These are phyloP conservation scores for Neostethus bicornis DNA, from an alignment of 2,797 vertebrate genomes.

Conservation along the genomic window DNA sequence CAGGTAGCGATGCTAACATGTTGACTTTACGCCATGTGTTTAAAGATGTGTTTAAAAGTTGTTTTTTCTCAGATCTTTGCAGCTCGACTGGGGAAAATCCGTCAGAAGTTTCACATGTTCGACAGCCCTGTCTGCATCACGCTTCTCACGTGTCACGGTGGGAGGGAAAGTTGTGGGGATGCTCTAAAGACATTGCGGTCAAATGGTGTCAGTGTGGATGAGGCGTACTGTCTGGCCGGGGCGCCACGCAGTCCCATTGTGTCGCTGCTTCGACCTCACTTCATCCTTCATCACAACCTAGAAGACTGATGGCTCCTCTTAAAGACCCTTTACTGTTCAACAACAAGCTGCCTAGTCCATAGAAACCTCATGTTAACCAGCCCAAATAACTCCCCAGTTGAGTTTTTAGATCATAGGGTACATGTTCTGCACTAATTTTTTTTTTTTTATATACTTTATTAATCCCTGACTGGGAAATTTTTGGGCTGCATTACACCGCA, in stretches of 20 bases:
- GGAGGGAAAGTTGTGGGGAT: slow-evolving; percentile 33
- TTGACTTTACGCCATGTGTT: background rate
- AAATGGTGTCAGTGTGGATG: slow-evolving; percentile 49
- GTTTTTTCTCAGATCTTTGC: slow-evolving; percentile 44
- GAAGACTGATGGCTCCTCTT: slow-evolving; percentile 22
- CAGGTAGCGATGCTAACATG: slow-evolving; percentile 27
- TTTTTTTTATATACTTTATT: no score
- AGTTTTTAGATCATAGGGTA: background rate
- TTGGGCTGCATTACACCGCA: no score
- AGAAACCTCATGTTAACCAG: background rate
- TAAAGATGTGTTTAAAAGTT: no score
- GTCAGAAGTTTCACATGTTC: slow-evolving; percentile 27
- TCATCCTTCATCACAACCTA: slow-evolving; percentile 40
- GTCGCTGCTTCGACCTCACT: slow-evolving; percentile 54
- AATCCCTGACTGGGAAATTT: no score
- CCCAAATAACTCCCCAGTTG: no score
- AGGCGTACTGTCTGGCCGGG: slow-evolving; percentile 66
- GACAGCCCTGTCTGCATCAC: slow-evolving; percentile 57
- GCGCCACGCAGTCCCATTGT: slow-evolving; percentile 46
- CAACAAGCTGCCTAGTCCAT: slow-evolving; percentile 10
- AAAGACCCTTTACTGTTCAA: background rate
- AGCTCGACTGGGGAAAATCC: slow-evolving; percentile 52
- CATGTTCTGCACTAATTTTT: no score
- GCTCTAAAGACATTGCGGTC: slow-evolving; percentile 47
- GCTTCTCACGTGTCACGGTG: slow-evolving; percentile 38